phyloP scores from a whole-genome alignment of 2,888 invertebrate species.

The Epirrhoe tristata region DNA sequence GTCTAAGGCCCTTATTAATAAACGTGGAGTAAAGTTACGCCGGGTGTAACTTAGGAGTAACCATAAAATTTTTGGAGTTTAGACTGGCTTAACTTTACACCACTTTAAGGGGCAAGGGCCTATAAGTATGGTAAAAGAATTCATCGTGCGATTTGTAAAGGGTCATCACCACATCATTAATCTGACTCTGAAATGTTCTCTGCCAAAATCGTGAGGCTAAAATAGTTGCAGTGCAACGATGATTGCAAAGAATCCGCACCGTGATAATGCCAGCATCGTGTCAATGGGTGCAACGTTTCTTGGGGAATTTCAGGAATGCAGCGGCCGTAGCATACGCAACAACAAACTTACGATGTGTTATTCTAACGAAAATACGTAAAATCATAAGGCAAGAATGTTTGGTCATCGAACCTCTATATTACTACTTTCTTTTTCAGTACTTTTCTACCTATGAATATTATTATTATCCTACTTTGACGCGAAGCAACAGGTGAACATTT shows the following conservation, averaged over 20 bases:
- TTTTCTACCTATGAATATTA: too few relatives aligned
- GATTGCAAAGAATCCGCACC: conserved; percentile 34
- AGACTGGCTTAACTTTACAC: too few relatives aligned
- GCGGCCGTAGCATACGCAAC: conserved; percentile 1
- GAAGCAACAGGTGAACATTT: too few relatives aligned
- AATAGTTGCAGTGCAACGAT: conserved; percentile 34
- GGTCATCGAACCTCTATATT: background rate
- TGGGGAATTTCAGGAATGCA: conserved; percentile 32
- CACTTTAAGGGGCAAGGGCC: too few relatives aligned
- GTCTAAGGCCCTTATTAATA: too few relatives aligned
- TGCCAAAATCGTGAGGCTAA: conserved; percentile 41
- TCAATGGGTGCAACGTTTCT: conserved; percentile 41
- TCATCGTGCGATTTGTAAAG: conserved; percentile 7
- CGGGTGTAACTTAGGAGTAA: too few relatives aligned
- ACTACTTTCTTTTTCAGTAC: background rate
- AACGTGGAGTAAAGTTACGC: too few relatives aligned
- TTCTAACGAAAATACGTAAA: background rate
- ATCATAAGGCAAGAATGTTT: background rate
- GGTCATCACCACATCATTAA: conserved; percentile 28
- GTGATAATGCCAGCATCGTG: conserved; percentile 28
- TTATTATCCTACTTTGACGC: too few relatives aligned
- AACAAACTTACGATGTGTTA: background rate
- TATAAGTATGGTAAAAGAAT: background rate
- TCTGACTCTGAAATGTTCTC: conserved; percentile 24
- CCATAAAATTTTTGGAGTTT: too few relatives aligned